Conservation (phyloP, 2,113 vertebrate genomes). For the Nothocercus nigrocapillus region DNA sequence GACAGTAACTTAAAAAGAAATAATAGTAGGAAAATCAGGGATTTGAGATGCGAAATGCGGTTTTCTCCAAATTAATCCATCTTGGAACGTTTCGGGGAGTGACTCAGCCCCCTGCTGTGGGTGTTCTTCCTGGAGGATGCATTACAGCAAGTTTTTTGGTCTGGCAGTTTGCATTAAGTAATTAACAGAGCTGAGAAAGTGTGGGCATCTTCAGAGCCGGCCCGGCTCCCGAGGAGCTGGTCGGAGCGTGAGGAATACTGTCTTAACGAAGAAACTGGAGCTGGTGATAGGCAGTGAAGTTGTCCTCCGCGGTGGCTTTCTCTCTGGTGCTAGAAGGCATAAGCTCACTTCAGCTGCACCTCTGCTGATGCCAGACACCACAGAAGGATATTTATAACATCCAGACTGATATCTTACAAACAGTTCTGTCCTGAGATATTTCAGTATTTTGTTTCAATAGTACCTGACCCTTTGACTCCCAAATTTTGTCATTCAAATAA, state of each 20-base stretch:
- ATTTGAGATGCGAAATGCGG: background rate
- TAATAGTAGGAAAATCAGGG: background rate
- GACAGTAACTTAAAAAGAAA: background rate
- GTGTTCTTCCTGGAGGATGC: background rate
- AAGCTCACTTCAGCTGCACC: background rate
- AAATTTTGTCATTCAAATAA: background rate
- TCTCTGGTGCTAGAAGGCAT: background rate
- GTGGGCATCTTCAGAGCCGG: fast-evolving
- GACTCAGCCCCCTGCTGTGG: background rate
- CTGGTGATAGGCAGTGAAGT: background rate
- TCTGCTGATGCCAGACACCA: background rate
- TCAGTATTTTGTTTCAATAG: background rate
- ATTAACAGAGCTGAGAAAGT: background rate
- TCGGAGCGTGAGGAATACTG: background rate
- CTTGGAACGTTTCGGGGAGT: background rate
- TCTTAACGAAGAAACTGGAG: background rate
- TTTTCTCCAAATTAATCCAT: background rate
- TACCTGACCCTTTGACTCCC: background rate
- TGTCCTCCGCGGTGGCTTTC: background rate
- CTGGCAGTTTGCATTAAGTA: background rate
- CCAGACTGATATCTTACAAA: background rate
- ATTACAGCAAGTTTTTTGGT: background rate
- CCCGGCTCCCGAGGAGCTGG: background rate
- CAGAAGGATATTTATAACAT: background rate
- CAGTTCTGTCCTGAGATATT: background rate